phyloP scores from a whole-genome alignment of 2,888 invertebrate genomes.

The Sinodicranocentrus sp. region DNA sequence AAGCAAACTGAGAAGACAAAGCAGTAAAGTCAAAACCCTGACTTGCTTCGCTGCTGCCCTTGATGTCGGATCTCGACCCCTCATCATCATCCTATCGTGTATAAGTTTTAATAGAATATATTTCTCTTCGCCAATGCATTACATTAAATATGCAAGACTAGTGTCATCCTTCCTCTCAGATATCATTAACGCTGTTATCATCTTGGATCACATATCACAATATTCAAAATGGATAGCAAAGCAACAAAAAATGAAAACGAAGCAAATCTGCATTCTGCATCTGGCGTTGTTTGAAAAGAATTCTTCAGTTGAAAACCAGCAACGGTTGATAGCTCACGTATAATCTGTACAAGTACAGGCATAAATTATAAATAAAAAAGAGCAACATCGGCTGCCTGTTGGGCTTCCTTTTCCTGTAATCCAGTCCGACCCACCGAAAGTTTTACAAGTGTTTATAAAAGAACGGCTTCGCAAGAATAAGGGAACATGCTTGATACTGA shows the following conservation, averaged over 20 bases:
- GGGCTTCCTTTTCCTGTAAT: neutral
- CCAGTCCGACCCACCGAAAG: no score
- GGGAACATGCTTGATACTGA: no score
- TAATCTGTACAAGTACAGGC: conserved; percentile 12
- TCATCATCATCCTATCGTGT: conserved; percentile 33
- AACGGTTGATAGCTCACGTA: conserved; percentile 4
- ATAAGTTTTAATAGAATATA: no score
- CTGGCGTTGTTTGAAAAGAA: neutral
- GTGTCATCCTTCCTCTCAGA: neutral
- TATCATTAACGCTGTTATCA: neutral
- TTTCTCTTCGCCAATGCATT: no score
- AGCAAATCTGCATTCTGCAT: conserved; percentile 27
- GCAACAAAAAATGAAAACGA: neutral
- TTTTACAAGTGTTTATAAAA: no score
- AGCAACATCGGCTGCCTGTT: conserved; percentile 22
- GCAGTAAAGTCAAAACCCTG: conserved; percentile 19
- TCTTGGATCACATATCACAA: conserved; percentile 4
- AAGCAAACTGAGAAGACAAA: neutral
- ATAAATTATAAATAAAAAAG: conserved; percentile 17
- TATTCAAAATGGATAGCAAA: neutral
- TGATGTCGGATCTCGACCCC: conserved; percentile 66
- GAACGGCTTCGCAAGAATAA: no score
- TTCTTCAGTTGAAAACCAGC: neutral
- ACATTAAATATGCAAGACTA: no score
- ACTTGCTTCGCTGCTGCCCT: conserved; percentile 43